Conservation (phyloP, 2,888 invertebrate genomes). For the Venusia cambrica region DNA sequence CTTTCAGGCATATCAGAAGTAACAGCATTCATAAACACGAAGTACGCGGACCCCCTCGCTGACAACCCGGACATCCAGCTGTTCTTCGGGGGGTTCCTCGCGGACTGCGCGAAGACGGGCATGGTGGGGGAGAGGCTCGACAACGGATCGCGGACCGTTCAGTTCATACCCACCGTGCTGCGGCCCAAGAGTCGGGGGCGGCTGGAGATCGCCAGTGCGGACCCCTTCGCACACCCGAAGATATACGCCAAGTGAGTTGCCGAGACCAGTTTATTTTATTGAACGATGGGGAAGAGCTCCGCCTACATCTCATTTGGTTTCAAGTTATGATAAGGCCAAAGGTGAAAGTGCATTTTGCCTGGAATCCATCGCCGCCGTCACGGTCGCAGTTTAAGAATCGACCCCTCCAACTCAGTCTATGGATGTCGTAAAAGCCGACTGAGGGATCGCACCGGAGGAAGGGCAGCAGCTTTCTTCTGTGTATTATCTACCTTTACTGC, state of each 20-base stretch:
- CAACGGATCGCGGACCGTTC: constrained; percentile 84
- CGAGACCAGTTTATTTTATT: no score
- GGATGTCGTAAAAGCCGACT: no score
- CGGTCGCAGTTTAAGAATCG: no score
- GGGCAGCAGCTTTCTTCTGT: no score
- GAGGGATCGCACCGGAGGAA: no score
- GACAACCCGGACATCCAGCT: constrained; percentile 93
- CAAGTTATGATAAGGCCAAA: no score
- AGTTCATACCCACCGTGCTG: constrained; percentile 89
- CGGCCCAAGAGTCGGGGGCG: constrained; percentile 93
- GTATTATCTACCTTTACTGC: no score
- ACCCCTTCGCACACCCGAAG: constrained; percentile 91
- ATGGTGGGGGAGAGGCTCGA: constrained; percentile 90
- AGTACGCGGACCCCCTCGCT: constrained; percentile 86
- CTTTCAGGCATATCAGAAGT: constrained; percentile 88
- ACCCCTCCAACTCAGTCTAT: no score
- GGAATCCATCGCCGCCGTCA: no score
- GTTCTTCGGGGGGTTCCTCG: constrained; percentile 93
- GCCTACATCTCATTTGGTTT: no score
- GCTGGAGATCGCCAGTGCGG: constrained; percentile 85
- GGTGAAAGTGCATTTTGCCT: no score
- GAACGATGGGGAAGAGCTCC: no score
- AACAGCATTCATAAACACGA: constrained; percentile 90
- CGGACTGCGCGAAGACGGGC: constrained; percentile 92
- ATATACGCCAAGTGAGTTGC: constrained; percentile 91